Base-by-base conservation (phyloP, 2,888 invertebrate genomes). In the Carpatolechia fugitivella region DNA sequence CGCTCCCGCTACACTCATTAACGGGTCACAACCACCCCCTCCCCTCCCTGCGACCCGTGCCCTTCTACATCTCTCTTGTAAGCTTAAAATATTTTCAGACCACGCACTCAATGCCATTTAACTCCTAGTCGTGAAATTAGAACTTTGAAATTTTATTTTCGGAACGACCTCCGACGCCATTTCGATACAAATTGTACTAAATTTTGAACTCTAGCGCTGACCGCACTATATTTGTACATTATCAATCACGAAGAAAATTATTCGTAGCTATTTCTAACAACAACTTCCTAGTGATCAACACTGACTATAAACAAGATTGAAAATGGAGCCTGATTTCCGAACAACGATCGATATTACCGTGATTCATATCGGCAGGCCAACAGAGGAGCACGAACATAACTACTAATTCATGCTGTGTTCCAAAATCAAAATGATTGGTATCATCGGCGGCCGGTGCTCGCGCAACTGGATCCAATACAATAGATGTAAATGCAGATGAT, bases 1-100 rank as follows among this genome's bases (percentile, higher is more conserved):
- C 64, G 72, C 69, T 81, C 76, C 85, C 80, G 84, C 79, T 80
- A 78, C 56, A 61, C 49, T 49, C 48, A 18, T 48, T 48, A 48
- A 33, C 48, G 48, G 48, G 48, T 48, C 35, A 48, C 47, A 38
- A n/a, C 13, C 29, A 46, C 29, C 13, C 29, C 2, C 11, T 1
- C 1, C 46, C 11, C 29, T 11, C 11, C 24, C 1, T 5, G 5
- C 36, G 7, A 4, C 36, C 38, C 38, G 16, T 38, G 13, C 13
- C 8, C 36, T 14, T 36, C 14, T 0, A 5, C 8, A 38, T 16
- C n/a, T n/a, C n/a, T n/a, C n/a, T n/a, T n/a, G n/a, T n/a, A n/a
- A n/a, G n/a, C n/a, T n/a, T n/a, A n/a, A n/a, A n/a, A n/a, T n/a
- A n/a, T n/a, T n/a, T n/a, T n/a, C n/a, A n/a, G n/a, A n/a, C n/a